Evolutionary conservation across 2,888 invertebrate genomes (phyloP).

Genomic region (Ochropleura leucogaster): DNA sequence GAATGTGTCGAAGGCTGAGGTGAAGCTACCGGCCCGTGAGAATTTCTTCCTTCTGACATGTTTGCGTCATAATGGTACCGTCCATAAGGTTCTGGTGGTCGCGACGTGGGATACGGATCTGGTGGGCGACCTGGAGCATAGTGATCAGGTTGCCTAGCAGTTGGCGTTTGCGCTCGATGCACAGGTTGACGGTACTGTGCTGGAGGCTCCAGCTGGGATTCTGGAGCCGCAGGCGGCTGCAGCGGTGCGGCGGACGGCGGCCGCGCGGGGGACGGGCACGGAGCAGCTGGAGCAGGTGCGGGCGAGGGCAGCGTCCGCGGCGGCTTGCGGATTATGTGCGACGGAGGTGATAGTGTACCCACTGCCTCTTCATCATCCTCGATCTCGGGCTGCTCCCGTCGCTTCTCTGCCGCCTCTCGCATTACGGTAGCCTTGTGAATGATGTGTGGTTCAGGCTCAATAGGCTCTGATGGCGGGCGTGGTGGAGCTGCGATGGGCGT

Average conservation of each 20-base stretch:
- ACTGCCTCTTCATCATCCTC: constrained; percentile 85
- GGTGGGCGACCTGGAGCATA: constrained; percentile 82
- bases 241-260: constrained; percentile 78
- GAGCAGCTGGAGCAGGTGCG: constrained; percentile 81
- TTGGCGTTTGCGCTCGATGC: constrained; percentile 82
- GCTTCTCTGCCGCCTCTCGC: constrained; percentile 88
- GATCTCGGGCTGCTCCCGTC: constrained; percentile 84
- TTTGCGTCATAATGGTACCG: constrained; percentile 83
- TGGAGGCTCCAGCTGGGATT: constrained; percentile 77
- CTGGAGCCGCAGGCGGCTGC: constrained; percentile 71
- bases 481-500: constrained; percentile 81
- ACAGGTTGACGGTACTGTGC: constrained; percentile 77
- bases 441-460: constrained; percentile 90
- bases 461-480: constrained; percentile 86
- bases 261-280: constrained; percentile 83
- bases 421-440: constrained; percentile 90
- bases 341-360: constrained; percentile 86
- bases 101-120: constrained; percentile 83
- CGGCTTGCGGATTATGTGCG: constrained; percentile 88
- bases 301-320: constrained; percentile 81
- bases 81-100: constrained; percentile 82
- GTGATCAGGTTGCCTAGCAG: constrained; percentile 81
- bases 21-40: constrained; percentile 79
- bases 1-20: constrained; percentile 82
- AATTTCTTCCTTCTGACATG: constrained; percentile 77